These are phyloP conservation scores for Rhynchomys soricoides DNA, from an alignment of 2,113 vertebrate genomes.

Conservation along the genomic window DNA sequence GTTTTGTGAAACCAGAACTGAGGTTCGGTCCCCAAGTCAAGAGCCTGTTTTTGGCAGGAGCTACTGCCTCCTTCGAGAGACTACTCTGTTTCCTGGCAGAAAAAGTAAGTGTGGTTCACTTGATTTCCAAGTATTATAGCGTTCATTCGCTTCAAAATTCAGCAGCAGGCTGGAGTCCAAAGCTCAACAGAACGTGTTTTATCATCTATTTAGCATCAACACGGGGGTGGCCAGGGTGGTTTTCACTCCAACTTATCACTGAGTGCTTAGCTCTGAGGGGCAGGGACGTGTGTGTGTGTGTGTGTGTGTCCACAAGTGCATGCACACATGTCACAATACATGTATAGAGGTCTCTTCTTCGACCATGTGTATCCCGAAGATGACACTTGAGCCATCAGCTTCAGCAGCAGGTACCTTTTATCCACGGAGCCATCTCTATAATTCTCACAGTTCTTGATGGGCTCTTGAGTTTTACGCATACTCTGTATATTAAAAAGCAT, in stretches of 20 bases:
- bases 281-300: neutral
- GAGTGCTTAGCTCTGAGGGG: neutral
- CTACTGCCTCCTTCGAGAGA: neutral
- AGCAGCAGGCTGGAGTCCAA: constrained; percentile 54
- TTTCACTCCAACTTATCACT: neutral
- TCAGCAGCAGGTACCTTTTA: neutral
- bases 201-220: constrained; percentile 15
- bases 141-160: constrained; percentile 55
- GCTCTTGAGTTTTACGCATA: neutral
- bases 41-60: constrained; percentile 30
- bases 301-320: neutral
- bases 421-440: neutral
- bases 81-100: constrained; percentile 55
- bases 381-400: too few relatives aligned
- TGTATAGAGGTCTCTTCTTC: neutral
- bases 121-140: constrained; percentile 66
- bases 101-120: constrained; percentile 62
- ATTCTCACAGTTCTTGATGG: neutral
- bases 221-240: neutral
- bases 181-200: neutral
- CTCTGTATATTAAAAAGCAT: neutral
- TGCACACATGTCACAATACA: neutral
- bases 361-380: too few relatives aligned
- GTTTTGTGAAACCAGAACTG: neutral
- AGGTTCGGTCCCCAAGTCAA: neutral